These are phyloP conservation scores for Drosophila melanosoma DNA, from an alignment of 2,888 invertebrate genomes.

Conservation along the genomic window DNA sequence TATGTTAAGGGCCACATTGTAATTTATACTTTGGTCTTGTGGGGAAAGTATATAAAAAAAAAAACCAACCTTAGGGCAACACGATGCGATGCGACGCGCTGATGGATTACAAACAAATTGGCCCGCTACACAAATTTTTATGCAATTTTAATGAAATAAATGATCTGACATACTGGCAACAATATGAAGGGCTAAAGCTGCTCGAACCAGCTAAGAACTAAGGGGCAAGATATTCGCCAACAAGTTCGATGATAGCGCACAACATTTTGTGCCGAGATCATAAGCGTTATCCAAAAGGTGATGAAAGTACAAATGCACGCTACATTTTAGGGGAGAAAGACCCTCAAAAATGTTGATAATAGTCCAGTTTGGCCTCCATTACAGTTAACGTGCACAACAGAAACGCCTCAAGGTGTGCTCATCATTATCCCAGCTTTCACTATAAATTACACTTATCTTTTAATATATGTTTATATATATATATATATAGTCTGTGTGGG, in stretches of 20 bases:
- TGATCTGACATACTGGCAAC: constrained; percentile 56
- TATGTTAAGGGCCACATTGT: constrained; percentile 72
- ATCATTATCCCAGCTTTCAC: constrained; percentile 38
- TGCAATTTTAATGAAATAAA: constrained; percentile 78
- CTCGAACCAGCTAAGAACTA: constrained; percentile 40
- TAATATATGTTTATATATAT: neutral
- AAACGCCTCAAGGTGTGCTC: constrained; percentile 47
- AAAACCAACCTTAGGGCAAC: constrained; percentile 38
- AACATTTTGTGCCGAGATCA: constrained; percentile 37
- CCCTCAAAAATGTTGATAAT: constrained; percentile 35
- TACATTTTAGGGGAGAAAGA: constrained; percentile 25
- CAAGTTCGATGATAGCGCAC: constrained; percentile 51
- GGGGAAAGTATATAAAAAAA: constrained; percentile 41
- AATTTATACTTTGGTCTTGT: constrained; percentile 59
- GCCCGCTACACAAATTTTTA: constrained; percentile 54
- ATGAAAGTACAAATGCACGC: constrained; percentile 46
- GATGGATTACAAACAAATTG: constrained; percentile 77
- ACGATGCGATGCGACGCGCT: constrained; percentile 55
- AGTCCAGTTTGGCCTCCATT: neutral
- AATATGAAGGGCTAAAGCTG: constrained; percentile 40
- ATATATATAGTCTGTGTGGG: neutral
- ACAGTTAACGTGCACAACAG: constrained; percentile 6
- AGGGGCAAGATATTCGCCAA: constrained; percentile 34
- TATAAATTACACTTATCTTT: constrained; percentile 28
- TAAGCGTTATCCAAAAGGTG: constrained; percentile 44